A percentile compares a stretch with the other conserved stretches of the same genome.
phyloP scores from a whole-genome alignment of 2,888 invertebrate genomes.

The Trissonchulus latispiculum region DNA sequence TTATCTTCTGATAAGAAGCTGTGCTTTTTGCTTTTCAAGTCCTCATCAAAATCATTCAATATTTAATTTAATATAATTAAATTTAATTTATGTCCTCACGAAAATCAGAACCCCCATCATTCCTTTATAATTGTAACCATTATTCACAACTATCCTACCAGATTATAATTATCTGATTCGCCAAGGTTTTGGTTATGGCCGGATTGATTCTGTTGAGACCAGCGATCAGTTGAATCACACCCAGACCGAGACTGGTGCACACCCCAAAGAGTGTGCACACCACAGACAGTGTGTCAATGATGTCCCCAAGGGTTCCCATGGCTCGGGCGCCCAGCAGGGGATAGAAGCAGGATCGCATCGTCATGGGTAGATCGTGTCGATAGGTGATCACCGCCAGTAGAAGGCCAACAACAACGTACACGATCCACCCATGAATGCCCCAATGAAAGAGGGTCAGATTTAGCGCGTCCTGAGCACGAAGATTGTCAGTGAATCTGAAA shows the following conservation, averaged over 20 bases:
- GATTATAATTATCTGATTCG: conserved; percentile 23
- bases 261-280: conserved; percentile 24
- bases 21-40: too few species aligned
- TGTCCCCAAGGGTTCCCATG: conserved; percentile 21
- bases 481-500: conserved; percentile 20
- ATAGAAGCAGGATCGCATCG: conserved; percentile 23
- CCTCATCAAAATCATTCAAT: too few species aligned
- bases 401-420: conserved; percentile 24
- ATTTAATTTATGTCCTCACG: too few species aligned
- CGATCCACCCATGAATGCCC: conserved; percentile 25
- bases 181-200: background rate
- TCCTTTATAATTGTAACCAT: too few species aligned
- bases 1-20: too few species aligned
- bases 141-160: too few species aligned
- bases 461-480: conserved; percentile 24
- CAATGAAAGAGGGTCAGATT: conserved; percentile 25
- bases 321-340: conserved; percentile 23
- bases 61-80: too few species aligned
- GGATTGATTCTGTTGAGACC: conserved; percentile 22
- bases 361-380: conserved; percentile 25
- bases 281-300: conserved; percentile 23
- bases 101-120: too few species aligned
- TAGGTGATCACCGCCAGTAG: conserved; percentile 24
- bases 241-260: conserved; percentile 23
- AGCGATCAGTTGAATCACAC: conserved; percentile 20